These are phyloP conservation scores for Nilaparvata lugens DNA, from an alignment of 1,140 invertebrate genomes.

Conservation along the genomic window DNA sequence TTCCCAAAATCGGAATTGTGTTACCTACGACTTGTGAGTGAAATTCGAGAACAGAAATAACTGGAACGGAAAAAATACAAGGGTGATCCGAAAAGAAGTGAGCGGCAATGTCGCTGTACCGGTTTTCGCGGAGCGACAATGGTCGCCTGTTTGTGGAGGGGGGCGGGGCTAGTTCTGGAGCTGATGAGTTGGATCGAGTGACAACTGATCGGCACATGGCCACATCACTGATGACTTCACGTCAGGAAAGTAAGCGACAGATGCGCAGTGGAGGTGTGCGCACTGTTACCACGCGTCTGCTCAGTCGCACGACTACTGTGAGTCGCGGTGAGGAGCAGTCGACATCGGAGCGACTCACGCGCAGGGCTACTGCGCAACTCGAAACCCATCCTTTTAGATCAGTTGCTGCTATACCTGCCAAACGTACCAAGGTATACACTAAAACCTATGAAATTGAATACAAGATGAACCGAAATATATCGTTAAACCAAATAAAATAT, in stretches of 20 bases:
- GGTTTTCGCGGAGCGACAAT: constrained; percentile 44
- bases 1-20: no score
- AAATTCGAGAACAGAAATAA: no score
- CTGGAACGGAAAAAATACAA: no score
- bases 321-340: constrained; percentile 76
- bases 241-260: constrained; percentile 33
- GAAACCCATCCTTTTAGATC: constrained; percentile 31
- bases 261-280: constrained; percentile 62
- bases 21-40: no score
- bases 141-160: constrained; percentile 70
- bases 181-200: constrained; percentile 53
- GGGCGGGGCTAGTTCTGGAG: constrained; percentile 52
- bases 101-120: constrained; percentile 48
- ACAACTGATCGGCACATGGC: constrained; percentile 71
- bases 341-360: constrained; percentile 57
- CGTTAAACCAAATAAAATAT: no score
- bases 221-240: constrained; percentile 35
- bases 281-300: constrained; percentile 74
- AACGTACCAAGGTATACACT: constrained; percentile 51
- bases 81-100: no score
- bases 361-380: constrained; percentile 38
- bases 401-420: constrained; percentile 36
- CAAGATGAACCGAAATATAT: no score
- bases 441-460: no score
- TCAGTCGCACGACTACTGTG: constrained; percentile 82